Base-by-base conservation (phyloP, 1,140 invertebrate species). In the Musca vetustissima region DNA sequence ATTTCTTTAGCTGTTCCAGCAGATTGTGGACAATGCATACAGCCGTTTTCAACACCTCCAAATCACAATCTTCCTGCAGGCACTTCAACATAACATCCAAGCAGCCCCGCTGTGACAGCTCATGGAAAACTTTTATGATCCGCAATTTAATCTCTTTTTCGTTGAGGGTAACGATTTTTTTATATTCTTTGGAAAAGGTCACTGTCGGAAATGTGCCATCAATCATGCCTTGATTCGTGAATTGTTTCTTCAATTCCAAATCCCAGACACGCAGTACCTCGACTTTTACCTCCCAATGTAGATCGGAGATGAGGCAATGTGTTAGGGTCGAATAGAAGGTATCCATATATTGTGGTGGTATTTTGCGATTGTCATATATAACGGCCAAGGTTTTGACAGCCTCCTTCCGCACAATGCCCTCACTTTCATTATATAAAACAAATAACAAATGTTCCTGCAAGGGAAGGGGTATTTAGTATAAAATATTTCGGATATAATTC, bases 221-320 rank as follows among this genome's bases (percentile, higher is more conserved):
- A 1, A 93, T 86, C 89, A 93, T 92, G 28, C 91, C 92, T 82
- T 93, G 90, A 74, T 92, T 86, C 0, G 83, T 85, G 2, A 92
- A 77, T 70, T 89, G 85, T 2, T 86, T 85, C 15, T 86, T 83
- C 15, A 92, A 89, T 15, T 91, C 88, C 24, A 87, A 79, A 48
- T 85, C 85, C 92, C 92, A 93, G 71, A 90, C 93, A 55, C 87
- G 82, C 0, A 93, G 74, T 0, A 89, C 89, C 61, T 86, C 88
- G 0, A 89, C 73, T 78, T 92, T 91, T 0, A 92, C 91, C 80
- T 93, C 91, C 91, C 91, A 92, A 73, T 93, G 89, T 52, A 93
- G 85, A 81, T 93, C 92, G 4, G 85, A 85, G 0, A 89, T 83
- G 8, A 89, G 88, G 11, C 89, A 86, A 19, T 85, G 82, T 3